These are phyloP conservation scores for Sphaerodactylus townsendi DNA, from an alignment of 2,113 vertebrate genomes.

Conservation along the genomic window DNA sequence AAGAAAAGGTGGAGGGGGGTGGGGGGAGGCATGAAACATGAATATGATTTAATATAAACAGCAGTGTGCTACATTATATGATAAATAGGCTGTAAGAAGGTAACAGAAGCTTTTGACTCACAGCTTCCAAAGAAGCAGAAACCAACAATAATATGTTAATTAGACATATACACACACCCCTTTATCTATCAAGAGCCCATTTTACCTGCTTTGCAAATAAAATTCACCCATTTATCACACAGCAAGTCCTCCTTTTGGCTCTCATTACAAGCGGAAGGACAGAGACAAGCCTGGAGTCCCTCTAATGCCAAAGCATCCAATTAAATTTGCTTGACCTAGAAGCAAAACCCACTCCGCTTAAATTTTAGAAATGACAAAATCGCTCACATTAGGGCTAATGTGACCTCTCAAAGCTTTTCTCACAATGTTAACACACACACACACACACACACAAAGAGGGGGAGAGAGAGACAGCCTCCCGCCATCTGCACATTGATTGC, in stretches of 20 bases:
- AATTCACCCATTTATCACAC: constrained; percentile 64
- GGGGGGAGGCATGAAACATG: constrained; percentile 55
- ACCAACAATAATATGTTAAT: constrained; percentile 60
- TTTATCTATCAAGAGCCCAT: constrained; percentile 60
- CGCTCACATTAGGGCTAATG: constrained; percentile 5
- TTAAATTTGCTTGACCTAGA: constrained; percentile 68
- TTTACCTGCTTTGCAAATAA: constrained; percentile 62
- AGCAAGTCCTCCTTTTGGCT: constrained; percentile 50
- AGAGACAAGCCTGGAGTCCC: constrained; percentile 42
- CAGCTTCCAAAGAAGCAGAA: constrained; percentile 63
- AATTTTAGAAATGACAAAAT: constrained; percentile 45
- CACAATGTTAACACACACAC: constrained; percentile 11
- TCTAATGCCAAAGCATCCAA: constrained; percentile 58
- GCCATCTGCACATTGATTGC: constrained; percentile 53
- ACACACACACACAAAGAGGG: neutral
- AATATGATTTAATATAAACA: constrained; percentile 68
- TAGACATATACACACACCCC: constrained; percentile 55
- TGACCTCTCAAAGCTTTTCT: constrained; percentile 50
- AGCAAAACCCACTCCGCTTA: constrained; percentile 54
- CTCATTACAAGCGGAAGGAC: constrained; percentile 56
- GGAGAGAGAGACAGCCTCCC: neutral
- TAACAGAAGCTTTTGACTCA: constrained; percentile 57
- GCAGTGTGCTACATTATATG: constrained; percentile 59
- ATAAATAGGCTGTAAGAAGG: constrained; percentile 64
- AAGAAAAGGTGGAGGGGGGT: no score